Conservation (phyloP, 1,140 invertebrate genomes). For the Oryctes rhinoceros region DNA sequence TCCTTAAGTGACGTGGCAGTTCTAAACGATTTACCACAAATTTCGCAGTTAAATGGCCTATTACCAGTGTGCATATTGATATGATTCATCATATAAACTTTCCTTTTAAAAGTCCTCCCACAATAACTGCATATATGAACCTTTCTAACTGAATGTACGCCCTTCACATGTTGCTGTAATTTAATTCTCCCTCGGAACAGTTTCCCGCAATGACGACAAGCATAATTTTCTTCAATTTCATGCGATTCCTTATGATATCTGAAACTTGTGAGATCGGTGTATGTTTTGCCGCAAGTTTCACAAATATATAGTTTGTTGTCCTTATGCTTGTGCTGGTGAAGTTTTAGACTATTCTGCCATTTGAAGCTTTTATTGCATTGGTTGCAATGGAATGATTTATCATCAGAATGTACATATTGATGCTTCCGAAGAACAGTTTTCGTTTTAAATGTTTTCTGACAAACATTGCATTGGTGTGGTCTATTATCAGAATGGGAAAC, state of each 20-base stretch:
- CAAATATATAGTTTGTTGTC: slow-evolving; percentile 49
- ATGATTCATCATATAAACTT: slow-evolving; percentile 50
- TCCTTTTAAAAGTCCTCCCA: slow-evolving; percentile 16
- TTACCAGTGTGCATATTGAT: slow-evolving; percentile 55
- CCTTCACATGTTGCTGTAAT: not conserved
- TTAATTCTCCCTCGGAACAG: not conserved
- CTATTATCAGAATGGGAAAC: not conserved
- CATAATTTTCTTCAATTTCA: not conserved
- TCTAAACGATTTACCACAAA: slow-evolving; percentile 73
- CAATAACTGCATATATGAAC: not conserved
- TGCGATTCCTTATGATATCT: not conserved
- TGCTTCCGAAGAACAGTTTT: slow-evolving; percentile 49
- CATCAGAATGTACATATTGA: not conserved
- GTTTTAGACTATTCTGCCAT: slow-evolving; percentile 39
- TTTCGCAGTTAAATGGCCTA: slow-evolving; percentile 50
- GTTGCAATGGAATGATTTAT: not conserved
- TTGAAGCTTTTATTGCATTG: not conserved
- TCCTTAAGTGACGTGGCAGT: slow-evolving; percentile 46
- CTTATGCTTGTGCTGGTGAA: slow-evolving; percentile 56
- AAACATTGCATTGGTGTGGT: slow-evolving; percentile 50
- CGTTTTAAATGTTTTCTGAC: slow-evolving; percentile 46
- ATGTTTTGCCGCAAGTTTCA: slow-evolving; percentile 8
- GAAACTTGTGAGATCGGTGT: not conserved
- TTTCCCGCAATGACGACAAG: not conserved
- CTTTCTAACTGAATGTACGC: not conserved